Conservation (phyloP, 2,797 vertebrate genomes). For the Ficedula albicollis region DNA sequence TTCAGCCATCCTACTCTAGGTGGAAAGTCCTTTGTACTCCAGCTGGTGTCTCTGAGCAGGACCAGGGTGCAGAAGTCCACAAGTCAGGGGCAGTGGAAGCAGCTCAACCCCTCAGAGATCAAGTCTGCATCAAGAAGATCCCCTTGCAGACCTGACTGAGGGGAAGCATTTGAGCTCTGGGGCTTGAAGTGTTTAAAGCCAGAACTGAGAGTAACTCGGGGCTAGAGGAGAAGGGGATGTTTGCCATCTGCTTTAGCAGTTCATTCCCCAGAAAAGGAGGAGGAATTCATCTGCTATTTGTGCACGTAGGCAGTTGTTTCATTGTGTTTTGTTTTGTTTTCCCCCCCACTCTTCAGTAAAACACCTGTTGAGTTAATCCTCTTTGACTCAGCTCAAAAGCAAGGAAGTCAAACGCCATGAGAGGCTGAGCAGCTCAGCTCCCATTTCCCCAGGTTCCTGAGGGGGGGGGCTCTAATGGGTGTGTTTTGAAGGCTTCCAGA, state of each 20-base stretch:
- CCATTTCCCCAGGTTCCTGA: not conserved
- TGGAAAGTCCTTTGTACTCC: not conserved
- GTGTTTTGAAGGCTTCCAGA: not conserved
- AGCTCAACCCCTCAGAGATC: not conserved
- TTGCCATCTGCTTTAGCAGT: constrained; percentile 18
- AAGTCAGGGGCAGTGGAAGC: not conserved
- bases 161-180: not conserved
- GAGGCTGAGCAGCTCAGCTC: not conserved
- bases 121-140: not conserved
- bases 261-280: not conserved
- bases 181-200: not conserved
- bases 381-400: constrained; percentile 6
- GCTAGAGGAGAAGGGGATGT: not conserved
- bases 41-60: not conserved
- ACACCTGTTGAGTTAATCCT: constrained; percentile 52
- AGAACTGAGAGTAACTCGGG: not conserved
- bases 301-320: constrained; percentile 18
- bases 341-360: not conserved
- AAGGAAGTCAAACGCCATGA: constrained; percentile 1
- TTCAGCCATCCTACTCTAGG: not conserved
- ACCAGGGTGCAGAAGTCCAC: not conserved
- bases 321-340: constrained; percentile 39
- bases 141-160: not conserved
- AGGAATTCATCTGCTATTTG: not conserved
- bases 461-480: not conserved